Evolutionary conservation across 2,113 vertebrate genomes (phyloP).

Genomic region (Heterotis niloticus): DNA sequence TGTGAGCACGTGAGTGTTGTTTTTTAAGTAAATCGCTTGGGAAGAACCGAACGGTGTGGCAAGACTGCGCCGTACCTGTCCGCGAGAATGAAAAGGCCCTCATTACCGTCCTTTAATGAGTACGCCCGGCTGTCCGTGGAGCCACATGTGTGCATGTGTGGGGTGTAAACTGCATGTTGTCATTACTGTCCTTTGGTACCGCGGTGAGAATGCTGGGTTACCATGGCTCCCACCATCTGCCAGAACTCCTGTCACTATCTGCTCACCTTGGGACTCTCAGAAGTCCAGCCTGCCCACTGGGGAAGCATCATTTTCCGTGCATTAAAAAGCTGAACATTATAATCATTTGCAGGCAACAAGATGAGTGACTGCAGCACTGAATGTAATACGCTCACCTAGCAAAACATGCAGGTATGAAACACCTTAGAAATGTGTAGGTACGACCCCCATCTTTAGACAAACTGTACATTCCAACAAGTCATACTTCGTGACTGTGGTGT

Average conservation of each 20-base stretch:
- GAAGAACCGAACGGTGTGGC: constrained; percentile 92
- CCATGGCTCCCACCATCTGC: constrained; percentile 2
- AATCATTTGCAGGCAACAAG: background rate
- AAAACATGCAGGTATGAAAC: background rate
- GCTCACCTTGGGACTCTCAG: constrained; percentile 34
- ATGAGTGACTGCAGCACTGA: background rate
- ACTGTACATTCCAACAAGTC: too few relatives aligned
- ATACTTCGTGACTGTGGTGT: too few relatives aligned
- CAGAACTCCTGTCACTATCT: constrained; percentile 5
- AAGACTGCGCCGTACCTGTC: constrained; percentile 90
- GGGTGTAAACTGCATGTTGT: background rate
- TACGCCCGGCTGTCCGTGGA: constrained; percentile 64
- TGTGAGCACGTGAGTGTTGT: background rate
- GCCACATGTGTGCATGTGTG: background rate
- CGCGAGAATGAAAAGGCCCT: constrained; percentile 79
- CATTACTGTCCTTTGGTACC: background rate
- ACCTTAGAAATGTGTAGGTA: background rate
- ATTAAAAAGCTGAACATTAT: background rate
- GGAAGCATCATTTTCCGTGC: constrained; percentile 53
- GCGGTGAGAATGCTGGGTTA: background rate
- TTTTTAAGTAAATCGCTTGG: constrained; percentile 89
- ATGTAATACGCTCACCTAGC: background rate
- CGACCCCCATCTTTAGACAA: too few relatives aligned
- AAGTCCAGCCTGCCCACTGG: constrained; percentile 33
- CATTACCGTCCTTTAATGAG: constrained; percentile 91